Conservation (phyloP, 2,888 invertebrate genomes). For the Heliconius charithonia region DNA sequence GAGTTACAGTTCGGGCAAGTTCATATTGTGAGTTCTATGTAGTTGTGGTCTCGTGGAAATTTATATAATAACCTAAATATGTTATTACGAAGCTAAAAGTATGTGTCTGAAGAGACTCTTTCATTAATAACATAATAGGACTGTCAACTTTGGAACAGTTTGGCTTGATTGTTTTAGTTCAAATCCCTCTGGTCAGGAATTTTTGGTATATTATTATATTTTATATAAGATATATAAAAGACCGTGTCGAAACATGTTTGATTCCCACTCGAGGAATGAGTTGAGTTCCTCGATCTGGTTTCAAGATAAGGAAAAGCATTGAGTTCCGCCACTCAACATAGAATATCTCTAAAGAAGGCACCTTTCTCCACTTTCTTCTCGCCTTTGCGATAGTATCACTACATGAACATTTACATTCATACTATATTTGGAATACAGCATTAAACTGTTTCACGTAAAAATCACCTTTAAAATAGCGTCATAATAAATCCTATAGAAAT, state of each 20-base stretch:
- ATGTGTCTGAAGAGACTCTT: neutral
- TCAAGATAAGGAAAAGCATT: neutral
- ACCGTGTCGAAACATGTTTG: neutral
- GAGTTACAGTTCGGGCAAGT: constrained; percentile 23
- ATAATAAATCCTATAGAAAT: neutral
- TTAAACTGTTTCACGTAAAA: neutral
- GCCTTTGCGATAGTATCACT: too few species aligned
- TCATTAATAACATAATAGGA: neutral
- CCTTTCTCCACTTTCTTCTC: too few species aligned
- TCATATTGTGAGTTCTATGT: constrained; percentile 2
- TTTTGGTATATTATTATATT: neutral
- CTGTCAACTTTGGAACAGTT: neutral
- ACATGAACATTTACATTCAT: too few species aligned
- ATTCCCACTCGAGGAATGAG: too few species aligned
- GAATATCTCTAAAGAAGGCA: neutral
- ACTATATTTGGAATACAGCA: too few species aligned
- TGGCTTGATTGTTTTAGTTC: neutral
- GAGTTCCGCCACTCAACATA: neutral
- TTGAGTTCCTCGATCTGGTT: neutral
- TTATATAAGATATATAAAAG: neutral
- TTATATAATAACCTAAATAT: constrained; percentile 5
- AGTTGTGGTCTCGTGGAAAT: neutral
- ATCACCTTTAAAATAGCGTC: neutral
- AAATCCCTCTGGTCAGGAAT: neutral
- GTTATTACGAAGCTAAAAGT: neutral